Percentiles rank a stretch among this genome's conserved stretches.
phyloP scores from a whole-genome alignment of 2,888 invertebrate genomes.

The Pteria penguin region DNA sequence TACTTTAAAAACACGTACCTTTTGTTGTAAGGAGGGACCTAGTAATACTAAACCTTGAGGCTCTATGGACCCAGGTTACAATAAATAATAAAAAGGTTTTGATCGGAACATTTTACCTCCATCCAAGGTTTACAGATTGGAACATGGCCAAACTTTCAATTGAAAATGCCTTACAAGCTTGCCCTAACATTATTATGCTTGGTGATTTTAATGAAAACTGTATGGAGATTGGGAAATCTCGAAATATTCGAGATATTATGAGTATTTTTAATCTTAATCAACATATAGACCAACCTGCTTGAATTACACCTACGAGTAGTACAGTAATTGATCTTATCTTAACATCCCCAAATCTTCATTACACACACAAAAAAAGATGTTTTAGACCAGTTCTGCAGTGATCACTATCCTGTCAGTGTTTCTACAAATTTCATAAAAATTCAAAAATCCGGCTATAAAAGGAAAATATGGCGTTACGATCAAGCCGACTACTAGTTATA shows the following conservation, averaged over 20 bases:
- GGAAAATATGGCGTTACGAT: neutral
- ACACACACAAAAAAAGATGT: too few species aligned
- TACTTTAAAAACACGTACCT: neutral
- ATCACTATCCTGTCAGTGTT: neutral
- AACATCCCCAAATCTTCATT: too few species aligned
- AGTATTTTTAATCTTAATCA: too few species aligned
- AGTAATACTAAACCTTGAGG: neutral
- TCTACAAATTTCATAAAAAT: neutral
- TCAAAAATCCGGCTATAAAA: neutral
- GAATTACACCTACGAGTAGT: too few species aligned
- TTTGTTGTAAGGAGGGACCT: neutral
- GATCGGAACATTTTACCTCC: neutral
- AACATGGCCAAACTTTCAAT: neutral
- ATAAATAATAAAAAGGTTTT: neutral
- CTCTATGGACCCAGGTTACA: neutral
- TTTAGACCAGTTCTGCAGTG: neutral
- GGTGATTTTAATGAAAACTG: neutral
- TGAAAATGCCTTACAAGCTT: neutral
- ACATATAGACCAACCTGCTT: too few species aligned
- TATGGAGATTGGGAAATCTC: neutral
- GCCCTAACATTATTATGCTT: neutral
- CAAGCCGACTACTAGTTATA: neutral
- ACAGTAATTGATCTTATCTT: too few species aligned
- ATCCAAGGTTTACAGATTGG: neutral
- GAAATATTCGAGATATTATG: too few species aligned